A percentile compares a stretch with the other conserved stretches of the same genome.
phyloP scores from a whole-genome alignment of 1,140 invertebrate species.

The Ganaspis sp. region DNA sequence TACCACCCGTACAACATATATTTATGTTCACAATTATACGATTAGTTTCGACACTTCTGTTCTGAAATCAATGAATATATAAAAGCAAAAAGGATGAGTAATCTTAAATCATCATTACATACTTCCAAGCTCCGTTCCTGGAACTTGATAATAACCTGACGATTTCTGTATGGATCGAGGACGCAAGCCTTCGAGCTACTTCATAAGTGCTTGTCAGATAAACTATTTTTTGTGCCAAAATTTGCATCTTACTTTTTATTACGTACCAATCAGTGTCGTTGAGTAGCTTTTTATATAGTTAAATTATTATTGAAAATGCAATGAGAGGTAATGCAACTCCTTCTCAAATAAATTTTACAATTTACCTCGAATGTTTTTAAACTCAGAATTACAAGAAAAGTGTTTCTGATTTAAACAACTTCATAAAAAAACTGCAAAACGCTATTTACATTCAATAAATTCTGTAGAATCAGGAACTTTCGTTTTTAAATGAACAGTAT shows the following conservation, averaged over 20 bases:
- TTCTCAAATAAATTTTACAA: not conserved
- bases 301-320: not conserved
- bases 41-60: too few relatives aligned
- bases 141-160: not conserved
- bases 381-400: not conserved
- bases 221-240: constrained; percentile 10
- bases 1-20: too few relatives aligned
- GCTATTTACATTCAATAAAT: too few relatives aligned
- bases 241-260: constrained; percentile 11
- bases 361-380: not conserved
- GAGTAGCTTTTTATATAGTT: not conserved
- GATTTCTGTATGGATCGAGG: not conserved
- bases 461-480: too few relatives aligned
- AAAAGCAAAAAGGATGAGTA: not conserved
- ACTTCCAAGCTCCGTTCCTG: not conserved
- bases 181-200: constrained; percentile 1
- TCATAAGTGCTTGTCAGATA: constrained; percentile 10
- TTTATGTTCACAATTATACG: too few relatives aligned
- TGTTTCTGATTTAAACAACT: not conserved
- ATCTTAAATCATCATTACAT: not conserved
- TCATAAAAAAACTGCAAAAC: too few relatives aligned
- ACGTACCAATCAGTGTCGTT: constrained; percentile 4
- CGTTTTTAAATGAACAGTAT: too few relatives aligned
- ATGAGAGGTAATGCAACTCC: not conserved
- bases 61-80: not conserved